Base-by-base conservation (phyloP, 2,113 vertebrate species). In the Sapajus apella region DNA sequence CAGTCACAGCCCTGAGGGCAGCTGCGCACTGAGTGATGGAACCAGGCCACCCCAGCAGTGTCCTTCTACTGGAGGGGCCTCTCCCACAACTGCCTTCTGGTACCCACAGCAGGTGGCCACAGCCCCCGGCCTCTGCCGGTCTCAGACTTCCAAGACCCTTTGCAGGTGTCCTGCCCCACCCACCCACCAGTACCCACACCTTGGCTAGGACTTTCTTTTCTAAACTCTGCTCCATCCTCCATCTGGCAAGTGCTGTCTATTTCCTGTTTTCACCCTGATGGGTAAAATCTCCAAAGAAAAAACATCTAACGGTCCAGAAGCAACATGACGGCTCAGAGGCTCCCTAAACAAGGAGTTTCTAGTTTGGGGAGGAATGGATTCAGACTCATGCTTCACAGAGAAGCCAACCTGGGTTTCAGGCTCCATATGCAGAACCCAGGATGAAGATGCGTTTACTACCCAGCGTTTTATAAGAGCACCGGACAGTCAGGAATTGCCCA, bases 251-350 rank as follows among this genome's bases (percentile, higher is more conserved):
- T 37, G n/a, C 8, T 2, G 3, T 70, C 35, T 37, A 17, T 72
- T 72, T 72, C 35, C n/a, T 37, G 4, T 20, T 72, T 8, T 20
- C 35, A 37, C 35, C 35, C 68, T 21, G n/a, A 72, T 10, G 8
- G 68, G 17, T 25, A 47, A 68, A 50, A 25, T 68, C 43, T n/a
- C 13, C 4, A 47, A 86, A n/a, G 43, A 35, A 47, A 50, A 72
- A 37, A 9, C 8, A 20, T n/a, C 56, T 7, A 35, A 21, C 32
- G 14, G 61, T 20, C 7, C 52, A 92, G 14, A 58, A 45, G 10
- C 35, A 45, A 35, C 47, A 23, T 0, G 25, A 52, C 2, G 5
- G 25, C n/a, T 45, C 52, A 6, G 47, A 61, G 40, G 1, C 32
- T 55, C n/a, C 43, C 0, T 27, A n/a, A 14, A 17, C 45, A 17